Evolutionary conservation across 2,797 vertebrate species (phyloP).

Genomic region (Xenops minutus): DNA sequence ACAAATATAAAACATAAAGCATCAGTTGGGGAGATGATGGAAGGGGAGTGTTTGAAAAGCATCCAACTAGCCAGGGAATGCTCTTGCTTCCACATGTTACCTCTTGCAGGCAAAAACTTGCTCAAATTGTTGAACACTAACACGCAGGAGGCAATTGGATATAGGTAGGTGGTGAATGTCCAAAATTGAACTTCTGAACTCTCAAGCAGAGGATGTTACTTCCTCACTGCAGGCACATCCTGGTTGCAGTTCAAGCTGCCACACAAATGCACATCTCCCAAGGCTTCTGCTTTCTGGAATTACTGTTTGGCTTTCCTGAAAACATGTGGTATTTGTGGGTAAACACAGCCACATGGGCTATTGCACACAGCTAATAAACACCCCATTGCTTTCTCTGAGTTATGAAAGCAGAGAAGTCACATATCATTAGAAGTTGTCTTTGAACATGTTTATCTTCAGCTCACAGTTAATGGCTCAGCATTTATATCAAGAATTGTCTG

Average conservation of each 20-base stretch:
- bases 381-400: not conserved
- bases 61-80: not conserved
- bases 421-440: not conserved
- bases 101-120: not conserved
- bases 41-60: not conserved
- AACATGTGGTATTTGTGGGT: not conserved
- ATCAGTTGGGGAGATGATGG: not conserved
- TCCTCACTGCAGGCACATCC: not conserved
- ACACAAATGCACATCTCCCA: not conserved
- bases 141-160: not conserved
- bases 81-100: not conserved
- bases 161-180: not conserved
- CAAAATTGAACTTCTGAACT: not conserved
- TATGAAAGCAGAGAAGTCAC: slow-evolving; percentile 18
- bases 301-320: not conserved
- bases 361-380: slow-evolving; percentile 7
- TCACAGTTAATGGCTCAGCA: not conserved
- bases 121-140: not conserved
- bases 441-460: slow-evolving; percentile 17
- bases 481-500: not conserved
- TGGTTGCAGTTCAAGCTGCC: not conserved
- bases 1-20: not conserved
- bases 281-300: not conserved
- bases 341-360: not conserved
- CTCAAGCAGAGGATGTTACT: not conserved